Percentiles rank a stretch among this genome's conserved stretches.
phyloP scores from a whole-genome alignment of 2,888 invertebrate species.

The Phengaris alcon region DNA sequence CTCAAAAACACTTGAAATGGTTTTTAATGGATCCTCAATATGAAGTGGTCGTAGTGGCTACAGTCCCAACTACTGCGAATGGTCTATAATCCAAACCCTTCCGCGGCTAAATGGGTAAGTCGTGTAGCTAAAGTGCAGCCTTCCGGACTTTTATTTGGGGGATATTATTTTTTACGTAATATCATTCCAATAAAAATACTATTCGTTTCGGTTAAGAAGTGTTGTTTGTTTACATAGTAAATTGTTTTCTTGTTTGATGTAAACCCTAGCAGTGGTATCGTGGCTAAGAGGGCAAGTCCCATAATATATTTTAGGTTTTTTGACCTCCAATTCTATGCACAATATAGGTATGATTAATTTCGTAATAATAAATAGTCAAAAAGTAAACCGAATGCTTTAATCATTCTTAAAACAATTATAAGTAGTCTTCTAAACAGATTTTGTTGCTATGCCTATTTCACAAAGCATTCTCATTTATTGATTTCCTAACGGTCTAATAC shows the following conservation, averaged over 20 bases:
- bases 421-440: not conserved
- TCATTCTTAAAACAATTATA: no score
- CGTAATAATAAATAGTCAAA: no score
- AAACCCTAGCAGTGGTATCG: no score
- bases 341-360: no score
- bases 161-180: slow-evolving; percentile 38
- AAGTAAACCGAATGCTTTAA: no score
- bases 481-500: not conserved
- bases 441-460: not conserved
- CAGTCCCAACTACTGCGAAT: slow-evolving; percentile 23
- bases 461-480: not conserved
- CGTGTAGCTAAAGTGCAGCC: slow-evolving; percentile 63
- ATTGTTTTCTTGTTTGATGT: not conserved
- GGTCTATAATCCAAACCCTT: slow-evolving; percentile 52
- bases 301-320: no score
- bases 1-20: slow-evolving; percentile 11
- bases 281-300: no score
- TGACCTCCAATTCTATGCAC: no score
- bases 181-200: slow-evolving; percentile 24
- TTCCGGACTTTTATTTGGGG: slow-evolving; percentile 52
- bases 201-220: slow-evolving; percentile 7
- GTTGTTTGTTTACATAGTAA: slow-evolving; percentile 9
- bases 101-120: slow-evolving; percentile 72
- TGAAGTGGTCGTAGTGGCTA: slow-evolving; percentile 2
- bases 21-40: slow-evolving; percentile 18